A percentile compares a stretch with the other conserved stretches of the same genome.
These are phyloP conservation scores for Hestina assimilis DNA, from an alignment of 1,140 invertebrate genomes.

Conservation along the genomic window DNA sequence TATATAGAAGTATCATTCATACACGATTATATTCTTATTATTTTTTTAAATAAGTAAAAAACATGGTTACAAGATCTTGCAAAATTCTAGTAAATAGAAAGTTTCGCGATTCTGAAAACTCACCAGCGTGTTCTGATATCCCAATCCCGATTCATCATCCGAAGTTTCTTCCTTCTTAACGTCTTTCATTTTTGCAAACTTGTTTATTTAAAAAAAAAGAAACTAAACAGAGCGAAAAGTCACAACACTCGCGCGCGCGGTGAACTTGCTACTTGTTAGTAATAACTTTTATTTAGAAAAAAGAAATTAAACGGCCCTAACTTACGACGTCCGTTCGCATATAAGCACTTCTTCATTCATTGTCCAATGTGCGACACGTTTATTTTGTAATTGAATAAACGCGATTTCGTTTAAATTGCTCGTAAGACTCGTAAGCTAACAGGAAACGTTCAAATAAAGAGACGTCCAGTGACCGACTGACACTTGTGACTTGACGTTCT, in stretches of 20 bases:
- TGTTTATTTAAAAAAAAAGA: constrained; percentile 23
- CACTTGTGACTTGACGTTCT: constrained; percentile 12
- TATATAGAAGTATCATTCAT: too few relatives aligned
- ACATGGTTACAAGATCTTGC: constrained; percentile 4
- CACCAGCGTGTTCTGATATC: constrained; percentile 90
- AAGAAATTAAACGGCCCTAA: constrained; percentile 24
- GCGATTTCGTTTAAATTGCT: constrained; percentile 67
- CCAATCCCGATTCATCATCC: constrained; percentile 82
- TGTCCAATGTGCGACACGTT: constrained; percentile 48
- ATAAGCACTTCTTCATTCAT: constrained; percentile 49
- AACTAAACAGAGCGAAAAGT: constrained; percentile 42
- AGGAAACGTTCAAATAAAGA: constrained; percentile 55
- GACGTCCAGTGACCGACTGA: constrained; percentile 63
- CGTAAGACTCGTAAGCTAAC: constrained; percentile 40
- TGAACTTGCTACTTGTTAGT: constrained; percentile 45
- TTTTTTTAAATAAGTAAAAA: too few relatives aligned
- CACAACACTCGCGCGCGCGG: constrained; percentile 35
- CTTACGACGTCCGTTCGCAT: constrained; percentile 42
- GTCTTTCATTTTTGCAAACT: constrained; percentile 56
- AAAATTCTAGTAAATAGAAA: constrained; percentile 61
- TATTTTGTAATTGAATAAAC: constrained; percentile 71
- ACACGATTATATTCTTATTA: too few relatives aligned
- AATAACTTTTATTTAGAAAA: constrained; percentile 30
- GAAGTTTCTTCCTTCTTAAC: constrained; percentile 67
- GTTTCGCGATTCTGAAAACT: constrained; percentile 68